Conservation (phyloP, 1,140 invertebrate genomes). For the Scaptodrosophila lebanonensis region DNA sequence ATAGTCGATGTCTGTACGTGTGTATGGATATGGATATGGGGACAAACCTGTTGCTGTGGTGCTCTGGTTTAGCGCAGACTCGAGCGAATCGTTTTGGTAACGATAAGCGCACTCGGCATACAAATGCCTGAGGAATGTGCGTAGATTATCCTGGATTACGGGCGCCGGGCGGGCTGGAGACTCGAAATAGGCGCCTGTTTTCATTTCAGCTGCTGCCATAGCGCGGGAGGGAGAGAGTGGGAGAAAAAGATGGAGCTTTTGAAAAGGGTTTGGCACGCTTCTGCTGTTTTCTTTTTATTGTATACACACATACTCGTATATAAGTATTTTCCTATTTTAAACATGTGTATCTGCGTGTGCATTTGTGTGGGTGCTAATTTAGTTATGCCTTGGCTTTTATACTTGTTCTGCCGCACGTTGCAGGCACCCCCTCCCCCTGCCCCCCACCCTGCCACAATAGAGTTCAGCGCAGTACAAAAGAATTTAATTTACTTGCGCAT, state of each 20-base stretch:
- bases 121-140: slow-evolving; percentile 56
- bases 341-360: neutral
- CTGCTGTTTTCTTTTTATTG: too few species aligned
- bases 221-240: neutral
- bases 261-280: too few species aligned
- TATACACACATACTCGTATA: too few species aligned
- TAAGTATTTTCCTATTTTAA: too few species aligned
- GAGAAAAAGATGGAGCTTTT: slow-evolving; percentile 10
- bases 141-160: slow-evolving; percentile 49
- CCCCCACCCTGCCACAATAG: too few species aligned
- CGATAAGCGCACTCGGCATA: slow-evolving; percentile 62
- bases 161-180: neutral
- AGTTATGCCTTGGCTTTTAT: slow-evolving; percentile 8
- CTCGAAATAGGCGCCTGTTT: slow-evolving; percentile 10
- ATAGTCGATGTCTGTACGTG: neutral
- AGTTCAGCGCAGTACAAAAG: neutral
- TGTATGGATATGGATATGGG: neutral
- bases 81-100: slow-evolving; percentile 48
- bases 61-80: slow-evolving; percentile 9
- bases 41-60: slow-evolving; percentile 43
- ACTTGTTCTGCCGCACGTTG: neutral
- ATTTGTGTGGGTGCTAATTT: slow-evolving; percentile 4
- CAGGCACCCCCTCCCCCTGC: too few species aligned
- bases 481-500: neutral
- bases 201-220: slow-evolving; percentile 15